Evolutionary conservation across 2,888 invertebrate species (phyloP), one percentile per base, ranked within the genome.

Genomic region (Julus scanicus): DNA sequence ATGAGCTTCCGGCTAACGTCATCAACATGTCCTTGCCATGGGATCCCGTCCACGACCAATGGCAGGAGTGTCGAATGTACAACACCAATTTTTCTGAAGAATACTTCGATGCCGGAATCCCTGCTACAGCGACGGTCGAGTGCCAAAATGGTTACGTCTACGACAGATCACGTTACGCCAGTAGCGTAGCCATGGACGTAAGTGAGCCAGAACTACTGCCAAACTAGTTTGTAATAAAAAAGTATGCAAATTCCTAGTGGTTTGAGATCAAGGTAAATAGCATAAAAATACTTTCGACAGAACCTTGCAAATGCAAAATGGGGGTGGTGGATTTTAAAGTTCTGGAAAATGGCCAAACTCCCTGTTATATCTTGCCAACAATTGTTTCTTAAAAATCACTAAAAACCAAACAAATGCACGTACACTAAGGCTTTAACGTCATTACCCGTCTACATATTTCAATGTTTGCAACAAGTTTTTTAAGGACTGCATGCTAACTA

Each of bases 171-270:
- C 93, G 92, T 89, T 95, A 94, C 91, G 91, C 93, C 90, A 94
- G 94, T 90, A 95, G 94, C 89, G 94, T 95, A 29, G 94, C 95
- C 44, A 94, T 94, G 85, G 95, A 95, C 92, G 95, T 94, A 92
- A 91, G 91, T 89, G 57, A 88, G 88, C 15, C 15, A 86, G 9
- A 39, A 86, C 6, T 86, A 44, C 39, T 29, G 29, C 29, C 29
- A 29, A 29, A 29, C 29, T 29, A 29, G 29, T 29, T 29, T 29
- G 29, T 29, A 29, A 29, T 29, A 29, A 17, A 63, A 63, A 44
- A 8, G 44, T n/a, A 63, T 63, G 57, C 15, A 63, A 4, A 63
- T 63, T 53, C 15, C 9, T 0, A 13, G 15, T 13, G 53, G 11
- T 53, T 13, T 17, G 57, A 15, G 57, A n/a, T 63, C 57, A 63